Evolutionary conservation across 2,113 vertebrate species (phyloP), one percentile per base, ranked within the genome.

Genomic region (Microcebus lehilahytsara): DNA sequence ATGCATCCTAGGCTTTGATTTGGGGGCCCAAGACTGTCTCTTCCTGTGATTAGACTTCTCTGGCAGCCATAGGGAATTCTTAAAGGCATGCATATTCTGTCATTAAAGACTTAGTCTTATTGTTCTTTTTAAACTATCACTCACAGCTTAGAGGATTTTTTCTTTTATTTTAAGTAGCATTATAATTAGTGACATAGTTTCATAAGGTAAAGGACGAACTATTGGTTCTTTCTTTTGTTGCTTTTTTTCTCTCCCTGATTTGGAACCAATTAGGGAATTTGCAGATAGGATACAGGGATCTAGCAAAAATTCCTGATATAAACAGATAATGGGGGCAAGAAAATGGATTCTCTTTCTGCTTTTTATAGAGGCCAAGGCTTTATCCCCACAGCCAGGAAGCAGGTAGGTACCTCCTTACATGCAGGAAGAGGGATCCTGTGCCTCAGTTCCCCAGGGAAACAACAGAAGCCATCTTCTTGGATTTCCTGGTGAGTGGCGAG

Each of bases 61-160:
- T 87, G 51, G 69, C 16, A 86, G 40, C 69, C 64, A 66, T 69
- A 86, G n/a, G 58, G 9, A 88, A 71, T 92, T 86, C 78, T 66
- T 83, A 34, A 89, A 90, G 78, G 19, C 40, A 62, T 19, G 66
- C 20, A 51, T 91, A 88, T 40, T 83, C 71, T 98, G 85, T 85
- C 80, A 46, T 51, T 49, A 94, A 86, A 42, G 58, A 71, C n/a
- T 67, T 25, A 12, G 30, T 89, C 5, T 79, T 75, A 74, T 19
- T 56, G 16, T 85, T 88, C 60, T 93, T 94, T 95, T 66, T 46
- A 95, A 87, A 88, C 34, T n/a, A 22, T n/a, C 27, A 49, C 56
- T 67, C 72, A 60, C 10, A 94, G 60, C 69, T 64, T 27, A 66
- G 79, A 95, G 46, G 69, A 49, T 66, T 87, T 91, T 91, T 91